Conservation (phyloP, 2,797 vertebrate genomes). For the Xiphophorus birchmanni region DNA sequence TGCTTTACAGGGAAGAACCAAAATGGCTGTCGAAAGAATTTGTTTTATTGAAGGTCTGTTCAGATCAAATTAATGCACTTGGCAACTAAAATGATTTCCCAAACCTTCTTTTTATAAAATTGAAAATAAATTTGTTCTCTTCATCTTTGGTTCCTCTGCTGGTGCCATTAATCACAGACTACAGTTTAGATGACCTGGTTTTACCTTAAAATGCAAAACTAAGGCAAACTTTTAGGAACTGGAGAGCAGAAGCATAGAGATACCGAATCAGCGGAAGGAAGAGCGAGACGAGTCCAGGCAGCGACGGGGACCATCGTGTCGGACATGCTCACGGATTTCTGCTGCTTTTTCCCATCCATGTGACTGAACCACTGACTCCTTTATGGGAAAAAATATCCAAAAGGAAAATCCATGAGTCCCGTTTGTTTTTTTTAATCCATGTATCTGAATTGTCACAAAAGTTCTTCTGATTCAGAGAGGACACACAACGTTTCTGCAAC, state of each 20-base stretch:
- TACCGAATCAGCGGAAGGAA: constrained; percentile 41
- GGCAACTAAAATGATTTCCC: constrained; percentile 60
- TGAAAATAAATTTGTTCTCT: constrained; percentile 61
- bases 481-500: constrained; percentile 4
- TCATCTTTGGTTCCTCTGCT: constrained; percentile 33
- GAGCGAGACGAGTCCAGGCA: constrained; percentile 64
- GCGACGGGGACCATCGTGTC: constrained; percentile 45
- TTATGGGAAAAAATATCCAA: constrained; percentile 56
- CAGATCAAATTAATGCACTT: constrained; percentile 70
- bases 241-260: constrained; percentile 16
- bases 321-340: constrained; percentile 67
- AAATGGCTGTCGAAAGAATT: constrained; percentile 76
- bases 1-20: constrained; percentile 60
- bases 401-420: constrained; percentile 51
- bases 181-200: constrained; percentile 12
- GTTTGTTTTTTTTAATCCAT: constrained; percentile 23
- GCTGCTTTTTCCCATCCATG: constrained; percentile 50
- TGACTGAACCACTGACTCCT: constrained; percentile 50
- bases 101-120: constrained; percentile 64
- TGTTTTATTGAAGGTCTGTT: constrained; percentile 76
- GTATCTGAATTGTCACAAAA: constrained; percentile 55
- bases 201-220: constrained; percentile 18
- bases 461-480: background rate
- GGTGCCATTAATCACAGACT: constrained; percentile 64
- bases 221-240: constrained; percentile 20